A percentile compares a stretch with the other conserved stretches of the same genome.
These are phyloP conservation scores for Otocyon megalotis DNA, from an alignment of 2,113 vertebrate genomes.

Conservation along the genomic window DNA sequence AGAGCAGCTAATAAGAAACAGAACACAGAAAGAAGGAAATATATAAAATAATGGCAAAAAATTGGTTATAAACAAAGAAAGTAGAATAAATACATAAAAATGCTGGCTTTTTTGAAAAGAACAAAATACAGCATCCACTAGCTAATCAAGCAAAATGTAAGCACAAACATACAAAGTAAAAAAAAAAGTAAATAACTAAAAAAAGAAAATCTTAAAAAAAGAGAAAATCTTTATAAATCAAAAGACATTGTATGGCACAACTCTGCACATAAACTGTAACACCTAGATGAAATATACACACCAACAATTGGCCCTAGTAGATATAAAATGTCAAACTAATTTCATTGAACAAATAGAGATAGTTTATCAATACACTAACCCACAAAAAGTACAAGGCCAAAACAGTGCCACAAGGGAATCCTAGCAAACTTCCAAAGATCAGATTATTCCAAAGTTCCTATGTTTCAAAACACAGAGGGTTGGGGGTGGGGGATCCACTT, in stretches of 20 bases:
- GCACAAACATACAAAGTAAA: background rate
- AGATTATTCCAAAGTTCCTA: background rate
- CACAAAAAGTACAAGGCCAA: background rate
- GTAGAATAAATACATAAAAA: background rate
- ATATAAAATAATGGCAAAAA: conserved; percentile 34
- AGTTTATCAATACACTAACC: background rate
- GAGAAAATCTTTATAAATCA: background rate
- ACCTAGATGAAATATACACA: background rate
- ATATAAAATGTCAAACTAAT: conserved; percentile 17
- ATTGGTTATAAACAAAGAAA: background rate
- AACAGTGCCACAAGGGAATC: background rate
- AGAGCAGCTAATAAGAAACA: background rate
- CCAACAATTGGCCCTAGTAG: background rate
- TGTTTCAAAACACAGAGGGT: background rate
- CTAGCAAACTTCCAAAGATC: background rate
- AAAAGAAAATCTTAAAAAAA: background rate
- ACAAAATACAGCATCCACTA: background rate
- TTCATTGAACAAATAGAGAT: background rate
- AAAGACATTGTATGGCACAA: background rate
- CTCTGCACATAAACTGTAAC: background rate
- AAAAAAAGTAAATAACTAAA: background rate
- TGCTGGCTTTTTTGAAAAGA: background rate
- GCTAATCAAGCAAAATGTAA: background rate
- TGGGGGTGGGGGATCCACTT: background rate
- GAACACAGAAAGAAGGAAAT: background rate